Conservation (phyloP, 2,797 vertebrate genomes). For the Ficedula albicollis region DNA sequence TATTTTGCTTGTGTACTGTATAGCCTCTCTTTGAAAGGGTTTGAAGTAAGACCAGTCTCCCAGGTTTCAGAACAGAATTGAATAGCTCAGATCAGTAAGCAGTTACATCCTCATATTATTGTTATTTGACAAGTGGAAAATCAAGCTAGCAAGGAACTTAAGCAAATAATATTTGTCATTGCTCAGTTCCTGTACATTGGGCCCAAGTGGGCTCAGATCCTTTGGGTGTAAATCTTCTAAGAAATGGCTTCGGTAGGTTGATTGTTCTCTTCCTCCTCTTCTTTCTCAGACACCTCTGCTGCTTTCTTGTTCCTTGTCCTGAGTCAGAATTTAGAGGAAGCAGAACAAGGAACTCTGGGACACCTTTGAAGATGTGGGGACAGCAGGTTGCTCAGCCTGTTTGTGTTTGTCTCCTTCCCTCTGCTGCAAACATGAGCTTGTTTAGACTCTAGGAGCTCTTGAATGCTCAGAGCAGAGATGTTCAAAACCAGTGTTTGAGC, state of each 20-base stretch:
- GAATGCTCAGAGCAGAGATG: background rate
- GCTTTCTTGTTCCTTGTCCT: background rate
- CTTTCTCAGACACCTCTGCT: background rate
- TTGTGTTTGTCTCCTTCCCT: background rate
- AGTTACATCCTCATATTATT: background rate
- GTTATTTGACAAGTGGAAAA: background rate
- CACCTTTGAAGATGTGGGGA: background rate
- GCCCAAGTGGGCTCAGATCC: background rate
- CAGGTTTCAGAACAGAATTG: background rate
- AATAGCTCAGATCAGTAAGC: background rate
- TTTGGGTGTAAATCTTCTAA: background rate
- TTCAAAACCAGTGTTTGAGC: background rate
- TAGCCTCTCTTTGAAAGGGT: background rate
- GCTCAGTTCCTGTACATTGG: background rate
- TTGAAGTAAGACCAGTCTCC: background rate
- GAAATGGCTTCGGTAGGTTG: background rate
- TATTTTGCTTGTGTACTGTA: background rate
- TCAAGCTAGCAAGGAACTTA: background rate
- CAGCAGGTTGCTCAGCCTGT: background rate
- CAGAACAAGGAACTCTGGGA: background rate
- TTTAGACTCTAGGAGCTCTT: background rate
- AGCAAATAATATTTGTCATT: background rate
- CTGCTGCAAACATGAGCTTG: background rate
- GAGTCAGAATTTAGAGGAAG: background rate
- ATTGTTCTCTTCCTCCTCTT: background rate